Evolutionary conservation across 2,113 vertebrate genomes (phyloP).

Genomic region (Pituophis catenifer): DNA sequence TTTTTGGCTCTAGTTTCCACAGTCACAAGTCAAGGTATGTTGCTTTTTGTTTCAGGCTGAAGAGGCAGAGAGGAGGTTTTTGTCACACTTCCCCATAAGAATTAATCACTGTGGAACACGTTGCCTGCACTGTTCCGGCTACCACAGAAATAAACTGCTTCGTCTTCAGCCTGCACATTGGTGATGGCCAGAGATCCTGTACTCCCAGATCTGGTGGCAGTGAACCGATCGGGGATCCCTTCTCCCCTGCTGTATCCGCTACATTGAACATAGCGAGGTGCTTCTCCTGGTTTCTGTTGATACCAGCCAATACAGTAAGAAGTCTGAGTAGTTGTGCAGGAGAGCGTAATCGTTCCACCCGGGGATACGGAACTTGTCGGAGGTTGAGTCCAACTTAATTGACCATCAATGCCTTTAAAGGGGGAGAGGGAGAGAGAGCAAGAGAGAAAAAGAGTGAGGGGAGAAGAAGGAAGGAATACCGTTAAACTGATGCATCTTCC

Average conservation of each 20-base stretch:
- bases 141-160: background rate
- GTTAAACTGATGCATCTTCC: background rate
- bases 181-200: background rate
- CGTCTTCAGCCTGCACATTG: background rate
- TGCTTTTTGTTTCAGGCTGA: accelerated
- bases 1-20: background rate
- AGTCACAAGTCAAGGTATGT: background rate
- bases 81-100: background rate
- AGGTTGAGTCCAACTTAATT: background rate
- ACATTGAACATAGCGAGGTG: too few species aligned
- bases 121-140: accelerated
- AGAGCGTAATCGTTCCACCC: accelerated
- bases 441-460: background rate
- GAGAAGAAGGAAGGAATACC: too few species aligned
- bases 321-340: too few species aligned
- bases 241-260: too few species aligned
- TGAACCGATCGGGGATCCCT: too few species aligned
- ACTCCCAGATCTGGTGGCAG: too few species aligned
- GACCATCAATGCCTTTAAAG: background rate
- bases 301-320: accelerated
- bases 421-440: too few species aligned
- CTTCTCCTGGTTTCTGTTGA: too few species aligned
- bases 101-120: background rate
- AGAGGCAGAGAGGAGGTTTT: background rate
- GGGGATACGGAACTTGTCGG: accelerated